Base-by-base conservation (phyloP, 2,888 invertebrate species). In the Spodoptera picta region DNA sequence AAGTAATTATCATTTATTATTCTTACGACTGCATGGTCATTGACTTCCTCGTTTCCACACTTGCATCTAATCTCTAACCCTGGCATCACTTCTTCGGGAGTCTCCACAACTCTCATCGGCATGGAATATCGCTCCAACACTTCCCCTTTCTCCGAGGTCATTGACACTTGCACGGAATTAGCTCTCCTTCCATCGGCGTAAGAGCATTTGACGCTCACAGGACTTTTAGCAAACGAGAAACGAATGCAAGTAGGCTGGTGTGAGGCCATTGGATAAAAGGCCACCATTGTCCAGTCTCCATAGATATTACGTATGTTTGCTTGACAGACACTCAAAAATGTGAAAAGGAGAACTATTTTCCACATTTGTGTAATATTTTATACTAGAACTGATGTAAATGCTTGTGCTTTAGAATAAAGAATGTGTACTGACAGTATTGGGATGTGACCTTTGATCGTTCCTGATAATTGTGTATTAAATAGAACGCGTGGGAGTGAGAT, bases 241-340 rank as follows among this genome's bases (percentile, higher is more conserved):
- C 46, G 69, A 47, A 67, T 47, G 2, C 67, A 67, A 14, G 47
- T 62, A 4, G 63, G 27, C 23, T 46, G 2, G 46, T 51, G 62
- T 42, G 50, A 45, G 41, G 69, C 23, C 9, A 46, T 10, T 19
- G 67, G 67, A 19, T 69, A 67, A 4, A 67, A 14, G n/a, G 67
- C 69, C 6, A 69, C 67, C 55, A 69, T 41, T 41, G 63, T 63
- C 67, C 67, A 67, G 7, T 67, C 63, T 0, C 67, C 67, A 11
- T 55, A 67, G 14, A 67, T 12, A 6, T 55, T 7, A 23, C 55
- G 10, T 11, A 67, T 67, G 9, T 42, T 45, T 14, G 51, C 46
- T 19, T 69, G 50, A 47, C 44, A 23, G 0, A 36, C 14, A 4
- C 23, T 41, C 24, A 69, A 3, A 10, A 67, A 3, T 10, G 31